Base-by-base conservation (phyloP, 2,797 vertebrate species). In the Darevskia nairensis region DNA sequence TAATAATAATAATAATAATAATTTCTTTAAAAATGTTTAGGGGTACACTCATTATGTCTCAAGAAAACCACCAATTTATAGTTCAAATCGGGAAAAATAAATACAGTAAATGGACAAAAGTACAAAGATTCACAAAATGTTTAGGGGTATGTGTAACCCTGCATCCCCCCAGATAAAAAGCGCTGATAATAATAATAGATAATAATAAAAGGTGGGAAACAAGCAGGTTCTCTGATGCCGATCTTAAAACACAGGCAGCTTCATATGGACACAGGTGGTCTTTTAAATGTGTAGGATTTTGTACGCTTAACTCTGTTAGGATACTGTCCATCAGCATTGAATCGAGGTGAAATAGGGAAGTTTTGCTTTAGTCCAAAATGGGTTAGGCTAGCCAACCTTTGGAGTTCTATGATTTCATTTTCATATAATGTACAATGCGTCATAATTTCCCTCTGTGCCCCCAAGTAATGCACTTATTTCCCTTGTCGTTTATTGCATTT, bases 401-500 rank as follows among this genome's bases (percentile, higher is more conserved):
- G 6, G 27, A 44, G 27, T 19, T 27, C 25, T 44, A 46, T 50
- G 44, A 50, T 32, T 32, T 75, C 8, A 8, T 84, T 41, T 84
- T 61, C 25, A 35, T 29, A n/a, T 23, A n/a, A 25, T 15, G 23
- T 15, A 78, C 6, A 2, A 4, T 19, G 32, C 6, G 13, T 50
- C 50, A 85, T 78, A 66, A 78, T 68, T 77, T 66, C 59, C 74
- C 17, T 75, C 39, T 27, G 25, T 44, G 2, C 8, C 50, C 50
- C 72, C 32, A 25, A 66, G 29, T 68, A 85, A 85, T 66, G 59
- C 74, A 68, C 84, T 85, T 77, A 77, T 85, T 66, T 68, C 59
- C 17, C 5, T 19, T 23, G 27, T 32, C 27, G 25, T 85, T 77
- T 32, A 77, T 66, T 84, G 76, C 50, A 44, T 76, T 64, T 59